phyloP scores from a whole-genome alignment of 2,888 invertebrate genomes.

The Ormyrus nitidulus region DNA sequence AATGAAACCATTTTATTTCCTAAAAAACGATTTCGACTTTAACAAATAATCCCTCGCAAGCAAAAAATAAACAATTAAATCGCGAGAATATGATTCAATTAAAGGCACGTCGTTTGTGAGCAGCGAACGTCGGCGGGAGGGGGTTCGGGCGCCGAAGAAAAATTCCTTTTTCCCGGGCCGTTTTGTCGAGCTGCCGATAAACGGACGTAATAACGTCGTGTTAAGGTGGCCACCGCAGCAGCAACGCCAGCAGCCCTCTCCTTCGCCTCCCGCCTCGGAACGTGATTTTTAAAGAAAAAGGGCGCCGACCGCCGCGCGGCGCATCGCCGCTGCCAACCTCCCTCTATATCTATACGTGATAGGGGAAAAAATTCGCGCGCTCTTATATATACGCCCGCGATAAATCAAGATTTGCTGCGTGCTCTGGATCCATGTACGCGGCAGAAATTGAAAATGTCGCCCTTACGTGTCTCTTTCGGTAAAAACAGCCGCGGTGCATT shows the following conservation, averaged over 20 bases:
- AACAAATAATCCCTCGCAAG: background rate
- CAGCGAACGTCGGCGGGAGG: conserved; percentile 34
- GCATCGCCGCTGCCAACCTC: background rate
- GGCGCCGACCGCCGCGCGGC: background rate
- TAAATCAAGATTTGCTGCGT: conserved; percentile 44
- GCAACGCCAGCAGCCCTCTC: background rate
- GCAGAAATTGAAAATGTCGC: conserved; percentile 24
- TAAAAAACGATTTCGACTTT: no score
- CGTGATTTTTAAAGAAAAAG: conserved; percentile 46
- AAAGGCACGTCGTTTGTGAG: conserved; percentile 33
- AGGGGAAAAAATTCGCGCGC: conserved; percentile 31
- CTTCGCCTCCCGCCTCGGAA: background rate
- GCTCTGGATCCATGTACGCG: background rate
- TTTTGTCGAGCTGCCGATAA: conserved; percentile 55
- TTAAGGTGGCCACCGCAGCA: conserved; percentile 48
- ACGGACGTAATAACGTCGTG: conserved; percentile 57
- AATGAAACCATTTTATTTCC: no score
- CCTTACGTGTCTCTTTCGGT: no score
- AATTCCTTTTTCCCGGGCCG: conserved; percentile 43
- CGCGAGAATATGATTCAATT: conserved; percentile 47
- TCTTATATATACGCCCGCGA: conserved; percentile 7
- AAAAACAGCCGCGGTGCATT: no score
- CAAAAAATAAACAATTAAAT: background rate
- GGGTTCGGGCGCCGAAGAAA: conserved; percentile 23
- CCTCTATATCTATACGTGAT: conserved; percentile 10